Base-by-base conservation (phyloP, 1,140 invertebrate genomes). In the Mycetomoellerius zeteki region DNA sequence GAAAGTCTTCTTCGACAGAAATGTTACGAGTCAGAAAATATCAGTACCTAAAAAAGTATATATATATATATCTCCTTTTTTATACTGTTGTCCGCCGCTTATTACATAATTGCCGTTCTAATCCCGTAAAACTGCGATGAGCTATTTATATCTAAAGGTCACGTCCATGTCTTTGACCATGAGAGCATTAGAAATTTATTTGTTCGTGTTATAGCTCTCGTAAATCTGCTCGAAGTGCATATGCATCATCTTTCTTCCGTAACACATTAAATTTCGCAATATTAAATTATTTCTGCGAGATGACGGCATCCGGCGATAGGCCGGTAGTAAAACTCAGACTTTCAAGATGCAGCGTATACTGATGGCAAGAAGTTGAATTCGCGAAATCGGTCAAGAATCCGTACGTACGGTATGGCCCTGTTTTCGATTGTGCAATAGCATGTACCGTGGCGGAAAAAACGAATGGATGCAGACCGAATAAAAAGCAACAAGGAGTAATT, bases 381-480 rank as follows among this genome's bases (percentile, higher is more conserved):
- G 73, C 33, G n/a, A 89, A 82, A 88, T 87, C 71, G 88, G 58
- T 78, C 72, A 80, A 85, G 75, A 78, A 84, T 84, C 80, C 80
- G 67, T 73, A 73, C 56, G 80, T 47, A 60, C 80, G 67, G 69
- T 75, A 33, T 75, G 80, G 80, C 80, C 69, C 69, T 84, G 80
- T 75, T 84, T 73, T 84, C 80, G 80, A 82, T 67, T 47, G 67
- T 54, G 27, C 30, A n/a, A 14, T 24, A 50, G 37, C 54, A 73
- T 73, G 62, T 14, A 69, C 47, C 80, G 80, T 60, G 69, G n/a
- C 19, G 52, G 54, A 84, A 84, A 84, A 33, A 33, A 54, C 67
- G 33, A 37, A 21, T 30, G 65, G 37, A 72, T 58, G 24, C 78
- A 24, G 60, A 72, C 65, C 65, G 64, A 37, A 60, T 56, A 43